phyloP scores from a whole-genome alignment of 2,888 invertebrate species.

The Odontomyia ornata region DNA sequence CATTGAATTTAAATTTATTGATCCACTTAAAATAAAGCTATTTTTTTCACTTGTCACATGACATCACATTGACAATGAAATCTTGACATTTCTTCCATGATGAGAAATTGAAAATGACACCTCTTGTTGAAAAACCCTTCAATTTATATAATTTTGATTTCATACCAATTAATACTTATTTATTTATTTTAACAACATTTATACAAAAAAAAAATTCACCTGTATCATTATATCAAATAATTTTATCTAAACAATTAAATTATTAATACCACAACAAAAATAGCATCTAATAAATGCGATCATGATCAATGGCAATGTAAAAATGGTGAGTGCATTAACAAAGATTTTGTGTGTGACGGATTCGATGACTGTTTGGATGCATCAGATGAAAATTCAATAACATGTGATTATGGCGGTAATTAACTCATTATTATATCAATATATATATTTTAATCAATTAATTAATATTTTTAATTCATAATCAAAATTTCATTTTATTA shows the following conservation, averaged over 20 bases:
- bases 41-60: no score
- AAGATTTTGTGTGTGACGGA: slow-evolving; percentile 68
- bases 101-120: no score
- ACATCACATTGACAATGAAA: no score
- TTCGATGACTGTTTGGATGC: slow-evolving; percentile 69
- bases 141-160: no score
- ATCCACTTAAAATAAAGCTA: no score
- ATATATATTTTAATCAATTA: slow-evolving; percentile 2
- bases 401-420: slow-evolving; percentile 59
- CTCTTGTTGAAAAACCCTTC: no score
- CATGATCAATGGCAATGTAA: slow-evolving; percentile 70
- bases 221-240: no score
- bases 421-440: slow-evolving; percentile 40
- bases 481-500: background rate
- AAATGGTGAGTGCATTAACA: slow-evolving; percentile 71
- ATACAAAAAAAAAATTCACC: no score
- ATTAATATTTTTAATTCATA: slow-evolving; percentile 5
- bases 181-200: no score
- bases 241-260: slow-evolving; percentile 24
- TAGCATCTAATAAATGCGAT: slow-evolving; percentile 52
- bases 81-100: no score
- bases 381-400: slow-evolving; percentile 66
- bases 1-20: no score
- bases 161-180: no score
- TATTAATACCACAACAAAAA: slow-evolving; percentile 5